Conservation (phyloP, 2,888 invertebrate genomes). For the Dilophus febrilis region DNA sequence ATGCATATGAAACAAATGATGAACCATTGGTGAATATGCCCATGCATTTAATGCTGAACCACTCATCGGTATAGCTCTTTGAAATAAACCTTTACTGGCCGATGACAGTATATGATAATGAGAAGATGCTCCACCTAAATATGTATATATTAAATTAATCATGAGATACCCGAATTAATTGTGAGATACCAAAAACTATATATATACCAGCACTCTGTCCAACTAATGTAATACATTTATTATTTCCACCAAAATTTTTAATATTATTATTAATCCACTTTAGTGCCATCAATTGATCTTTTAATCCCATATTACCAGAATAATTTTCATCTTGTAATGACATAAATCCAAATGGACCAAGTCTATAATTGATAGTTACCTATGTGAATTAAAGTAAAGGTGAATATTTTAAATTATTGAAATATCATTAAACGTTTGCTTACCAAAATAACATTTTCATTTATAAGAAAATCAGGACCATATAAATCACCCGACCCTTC, state of each 20-base stretch:
- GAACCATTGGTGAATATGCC: constrained; percentile 16
- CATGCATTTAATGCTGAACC: constrained; percentile 47
- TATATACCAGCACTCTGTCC: constrained; percentile 50
- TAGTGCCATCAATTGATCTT: constrained; percentile 54
- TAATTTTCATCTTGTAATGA: constrained; percentile 50
- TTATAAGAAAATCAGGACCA: constrained; percentile 4
- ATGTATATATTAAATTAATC: too few relatives aligned
- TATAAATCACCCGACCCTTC: neutral
- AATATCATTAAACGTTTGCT: too few relatives aligned
- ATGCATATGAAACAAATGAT: neutral
- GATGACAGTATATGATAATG: constrained; percentile 56
- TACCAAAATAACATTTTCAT: constrained; percentile 4
- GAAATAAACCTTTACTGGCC: constrained; percentile 40
- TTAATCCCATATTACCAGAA: constrained; percentile 55
- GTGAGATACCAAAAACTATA: neutral
- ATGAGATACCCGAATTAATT: too few relatives aligned
- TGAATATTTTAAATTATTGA: too few relatives aligned
- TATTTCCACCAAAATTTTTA: constrained; percentile 48
- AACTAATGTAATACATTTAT: constrained; percentile 45
- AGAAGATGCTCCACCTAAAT: constrained; percentile 42
- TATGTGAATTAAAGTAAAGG: neutral
- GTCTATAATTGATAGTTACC: constrained; percentile 44
- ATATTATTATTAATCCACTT: constrained; percentile 54
- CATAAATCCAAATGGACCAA: constrained; percentile 52
- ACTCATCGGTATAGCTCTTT: constrained; percentile 37